These are phyloP conservation scores for Drosophila yakuba DNA, from an alignment of 1,140 invertebrate species.

Conservation along the genomic window DNA sequence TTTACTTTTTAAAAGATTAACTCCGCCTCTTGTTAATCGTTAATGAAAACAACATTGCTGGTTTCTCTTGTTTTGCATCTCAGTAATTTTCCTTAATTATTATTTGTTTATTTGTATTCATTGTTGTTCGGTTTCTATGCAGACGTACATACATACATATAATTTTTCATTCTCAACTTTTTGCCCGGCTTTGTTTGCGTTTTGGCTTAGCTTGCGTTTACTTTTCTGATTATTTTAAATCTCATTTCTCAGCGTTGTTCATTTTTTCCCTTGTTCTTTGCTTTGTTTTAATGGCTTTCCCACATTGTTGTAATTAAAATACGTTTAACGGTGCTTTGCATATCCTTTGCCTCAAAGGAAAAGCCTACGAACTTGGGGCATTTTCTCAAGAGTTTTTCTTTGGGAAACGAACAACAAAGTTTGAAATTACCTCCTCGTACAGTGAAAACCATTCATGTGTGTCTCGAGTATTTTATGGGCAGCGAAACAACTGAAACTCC, in stretches of 20 bases:
- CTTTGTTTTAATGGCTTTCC: conserved; percentile 40
- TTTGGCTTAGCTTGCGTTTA: conserved; percentile 41
- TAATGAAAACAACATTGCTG: conserved; percentile 9
- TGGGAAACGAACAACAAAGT: conserved; percentile 11
- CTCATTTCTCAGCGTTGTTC: conserved; percentile 10
- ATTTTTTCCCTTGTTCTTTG: background rate
- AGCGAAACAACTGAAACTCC: conserved; percentile 33
- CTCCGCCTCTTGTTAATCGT: background rate
- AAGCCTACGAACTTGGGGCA: conserved; percentile 26
- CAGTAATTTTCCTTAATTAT: conserved; percentile 42
- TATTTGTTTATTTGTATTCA: conserved; percentile 34
- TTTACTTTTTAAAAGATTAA: background rate
- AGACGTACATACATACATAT: background rate
- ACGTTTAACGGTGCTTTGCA: conserved; percentile 65
- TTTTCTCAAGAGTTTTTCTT: conserved; percentile 26
- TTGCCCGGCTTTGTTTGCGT: conserved; percentile 22
- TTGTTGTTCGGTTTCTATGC: conserved; percentile 6
- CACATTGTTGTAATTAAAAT: conserved; percentile 64
- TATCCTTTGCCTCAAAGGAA: conserved; percentile 36
- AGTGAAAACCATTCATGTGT: conserved; percentile 38
- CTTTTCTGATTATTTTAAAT: conserved; percentile 40
- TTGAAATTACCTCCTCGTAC: conserved; percentile 20
- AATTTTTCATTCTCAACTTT: conserved; percentile 9
- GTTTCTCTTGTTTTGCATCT: conserved; percentile 16
- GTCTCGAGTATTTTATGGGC: conserved; percentile 23